Conservation (phyloP, 2,888 invertebrate species). For the Clusia tigrina region DNA sequence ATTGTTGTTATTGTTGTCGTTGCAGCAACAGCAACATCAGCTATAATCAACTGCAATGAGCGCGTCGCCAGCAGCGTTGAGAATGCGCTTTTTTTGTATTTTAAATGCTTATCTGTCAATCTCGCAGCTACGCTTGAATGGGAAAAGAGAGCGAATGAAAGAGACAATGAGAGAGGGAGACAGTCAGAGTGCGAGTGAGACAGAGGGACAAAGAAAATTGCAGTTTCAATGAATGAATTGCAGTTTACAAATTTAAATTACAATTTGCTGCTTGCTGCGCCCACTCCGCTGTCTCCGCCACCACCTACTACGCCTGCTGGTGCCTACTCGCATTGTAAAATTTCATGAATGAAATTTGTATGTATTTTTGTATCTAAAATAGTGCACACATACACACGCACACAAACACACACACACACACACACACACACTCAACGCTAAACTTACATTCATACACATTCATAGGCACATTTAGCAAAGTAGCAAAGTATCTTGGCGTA, state of each 20-base stretch:
- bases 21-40: slow-evolving; percentile 14
- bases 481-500: too few species aligned
- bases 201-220: neutral
- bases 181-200: neutral
- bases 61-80: neutral
- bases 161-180: too few species aligned
- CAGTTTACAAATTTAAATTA: slow-evolving; percentile 8
- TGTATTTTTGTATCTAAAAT: too few species aligned
- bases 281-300: too few species aligned
- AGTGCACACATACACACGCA: neutral
- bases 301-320: too few species aligned
- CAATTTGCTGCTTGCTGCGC: too few species aligned
- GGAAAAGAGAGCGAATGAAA: slow-evolving; percentile 20
- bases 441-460: neutral
- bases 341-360: too few species aligned
- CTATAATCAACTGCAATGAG: neutral
- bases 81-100: neutral
- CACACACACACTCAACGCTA: neutral
- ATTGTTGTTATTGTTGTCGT: slow-evolving; percentile 20
- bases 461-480: neutral
- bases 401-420: neutral
- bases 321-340: too few species aligned
- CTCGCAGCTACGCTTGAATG: neutral
- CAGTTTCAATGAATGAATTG: slow-evolving; percentile 8
- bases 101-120: neutral